Evolutionary conservation across 1,140 invertebrate species (phyloP).

Genomic region (Dendroctonus valens): DNA sequence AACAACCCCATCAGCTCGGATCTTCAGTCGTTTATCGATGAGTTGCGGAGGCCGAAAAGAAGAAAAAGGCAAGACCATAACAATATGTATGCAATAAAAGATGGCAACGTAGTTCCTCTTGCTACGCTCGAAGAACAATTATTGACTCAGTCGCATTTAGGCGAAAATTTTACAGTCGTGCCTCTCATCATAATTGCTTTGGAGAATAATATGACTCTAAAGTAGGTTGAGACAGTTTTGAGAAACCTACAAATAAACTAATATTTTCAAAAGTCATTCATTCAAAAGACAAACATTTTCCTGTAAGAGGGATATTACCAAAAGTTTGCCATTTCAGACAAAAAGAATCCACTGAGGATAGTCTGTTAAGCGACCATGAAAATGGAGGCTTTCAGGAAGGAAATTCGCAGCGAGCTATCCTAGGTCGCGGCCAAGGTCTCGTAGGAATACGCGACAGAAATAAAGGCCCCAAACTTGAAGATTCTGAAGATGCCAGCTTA

Average conservation of each 20-base stretch:
- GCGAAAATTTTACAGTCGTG: conserved; percentile 35
- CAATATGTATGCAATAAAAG: conserved; percentile 35
- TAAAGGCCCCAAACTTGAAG: background rate
- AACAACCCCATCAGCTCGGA: conserved; percentile 34
- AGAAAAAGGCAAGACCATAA: conserved; percentile 32
- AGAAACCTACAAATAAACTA: too few species aligned
- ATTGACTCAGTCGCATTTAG: conserved; percentile 13
- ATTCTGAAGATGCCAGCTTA: background rate
- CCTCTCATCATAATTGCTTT: conserved; percentile 34
- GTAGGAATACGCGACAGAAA: background rate
- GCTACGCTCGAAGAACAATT: conserved; percentile 24
- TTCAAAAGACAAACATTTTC: too few species aligned
- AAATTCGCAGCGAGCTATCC: conserved; percentile 6
- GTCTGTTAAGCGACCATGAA: background rate
- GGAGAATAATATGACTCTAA: conserved; percentile 18
- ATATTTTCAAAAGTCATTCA: too few species aligned
- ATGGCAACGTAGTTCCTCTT: conserved; percentile 36
- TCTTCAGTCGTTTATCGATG: conserved; percentile 31
- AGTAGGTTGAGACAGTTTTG: conserved; percentile 2
- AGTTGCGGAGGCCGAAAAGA: conserved; percentile 8
- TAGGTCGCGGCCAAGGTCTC: conserved; percentile 10
- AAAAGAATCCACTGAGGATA: background rate
- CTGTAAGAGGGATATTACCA: too few species aligned
- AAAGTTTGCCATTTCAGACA: background rate
- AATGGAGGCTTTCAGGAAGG: background rate